These are phyloP conservation scores for Stichopus horrens DNA, from an alignment of 53 echinoderm and acorn worm species.

Conservation along the genomic window DNA sequence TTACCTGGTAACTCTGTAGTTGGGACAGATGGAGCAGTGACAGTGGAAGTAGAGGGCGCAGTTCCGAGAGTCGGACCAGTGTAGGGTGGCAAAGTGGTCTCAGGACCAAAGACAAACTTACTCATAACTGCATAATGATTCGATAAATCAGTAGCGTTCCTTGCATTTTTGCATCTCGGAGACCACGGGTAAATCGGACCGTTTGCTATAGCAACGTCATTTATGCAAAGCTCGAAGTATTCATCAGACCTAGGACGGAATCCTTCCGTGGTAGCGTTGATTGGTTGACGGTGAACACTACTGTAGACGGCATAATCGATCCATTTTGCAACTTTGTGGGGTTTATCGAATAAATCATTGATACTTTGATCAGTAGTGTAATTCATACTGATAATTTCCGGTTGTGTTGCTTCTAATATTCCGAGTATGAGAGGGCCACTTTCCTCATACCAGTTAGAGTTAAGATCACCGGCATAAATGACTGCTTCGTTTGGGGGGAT, in stretches of 20 bases:
- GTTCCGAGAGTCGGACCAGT: not conserved
- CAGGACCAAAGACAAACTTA: slow-evolving; percentile 53
- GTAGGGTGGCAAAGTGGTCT: not conserved
- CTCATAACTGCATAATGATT: slow-evolving; percentile 86
- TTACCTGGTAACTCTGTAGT: not conserved
- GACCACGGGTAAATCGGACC: slow-evolving; percentile 44
- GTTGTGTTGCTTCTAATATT: slow-evolving; percentile 37
- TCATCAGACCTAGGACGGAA: slow-evolving; percentile 50
- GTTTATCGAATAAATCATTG: slow-evolving; percentile 46
- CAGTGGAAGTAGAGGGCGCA: not conserved
- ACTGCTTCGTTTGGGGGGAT: slow-evolving; percentile 63
- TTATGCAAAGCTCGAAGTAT: slow-evolving; percentile 61
- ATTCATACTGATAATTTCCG: slow-evolving; percentile 45
- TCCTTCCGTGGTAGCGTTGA: slow-evolving; percentile 47
- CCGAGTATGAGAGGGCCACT: slow-evolving; percentile 19
- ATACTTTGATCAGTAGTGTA: slow-evolving; percentile 48
- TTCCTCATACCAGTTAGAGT: slow-evolving; percentile 39
- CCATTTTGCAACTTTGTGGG: slow-evolving; percentile 49
- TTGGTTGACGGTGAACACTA: slow-evolving; percentile 53
- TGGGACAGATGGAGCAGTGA: not conserved
- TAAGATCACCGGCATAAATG: slow-evolving; percentile 69
- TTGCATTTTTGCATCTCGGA: slow-evolving; percentile 36
- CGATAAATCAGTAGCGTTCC: slow-evolving; percentile 67
- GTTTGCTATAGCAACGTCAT: slow-evolving; percentile 25
- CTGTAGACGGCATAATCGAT: slow-evolving; percentile 71